Conservation (phyloP, 2,113 vertebrate genomes). For the Sialia sialis region DNA sequence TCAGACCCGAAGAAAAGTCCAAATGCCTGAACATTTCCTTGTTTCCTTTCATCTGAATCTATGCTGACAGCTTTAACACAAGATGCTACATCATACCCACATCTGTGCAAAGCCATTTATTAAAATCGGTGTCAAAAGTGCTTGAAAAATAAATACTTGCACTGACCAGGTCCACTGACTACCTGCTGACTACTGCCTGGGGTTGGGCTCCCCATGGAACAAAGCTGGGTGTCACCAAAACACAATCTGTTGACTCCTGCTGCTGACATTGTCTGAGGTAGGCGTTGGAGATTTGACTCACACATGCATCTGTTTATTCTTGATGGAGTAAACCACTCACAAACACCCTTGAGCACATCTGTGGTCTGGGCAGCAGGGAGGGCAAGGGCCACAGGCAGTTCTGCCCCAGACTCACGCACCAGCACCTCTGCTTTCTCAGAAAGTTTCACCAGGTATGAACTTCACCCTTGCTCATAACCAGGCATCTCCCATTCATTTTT, state of each 20-base stretch:
- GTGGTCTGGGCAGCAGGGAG: not conserved
- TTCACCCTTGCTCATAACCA: not conserved
- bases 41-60: not conserved
- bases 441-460: not conserved
- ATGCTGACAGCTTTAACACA: not conserved
- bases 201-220: not conserved
- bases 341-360: not conserved
- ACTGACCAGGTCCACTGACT: not conserved
- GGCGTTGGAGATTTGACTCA: not conserved
- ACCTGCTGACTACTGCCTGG: not conserved
- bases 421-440: not conserved
- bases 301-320: not conserved
- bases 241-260: not conserved
- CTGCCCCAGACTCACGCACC: not conserved
- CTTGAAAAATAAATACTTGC: not conserved
- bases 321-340: not conserved
- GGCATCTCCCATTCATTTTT: not conserved
- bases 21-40: accelerated
- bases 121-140: not conserved
- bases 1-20: not conserved
- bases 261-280: not conserved
- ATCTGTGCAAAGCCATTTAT: not conserved
- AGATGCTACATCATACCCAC: not conserved
- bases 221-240: not conserved
- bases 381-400: not conserved